Conservation (phyloP, 2,797 vertebrate genomes). For the Sternarchorhynchus goeldii region DNA sequence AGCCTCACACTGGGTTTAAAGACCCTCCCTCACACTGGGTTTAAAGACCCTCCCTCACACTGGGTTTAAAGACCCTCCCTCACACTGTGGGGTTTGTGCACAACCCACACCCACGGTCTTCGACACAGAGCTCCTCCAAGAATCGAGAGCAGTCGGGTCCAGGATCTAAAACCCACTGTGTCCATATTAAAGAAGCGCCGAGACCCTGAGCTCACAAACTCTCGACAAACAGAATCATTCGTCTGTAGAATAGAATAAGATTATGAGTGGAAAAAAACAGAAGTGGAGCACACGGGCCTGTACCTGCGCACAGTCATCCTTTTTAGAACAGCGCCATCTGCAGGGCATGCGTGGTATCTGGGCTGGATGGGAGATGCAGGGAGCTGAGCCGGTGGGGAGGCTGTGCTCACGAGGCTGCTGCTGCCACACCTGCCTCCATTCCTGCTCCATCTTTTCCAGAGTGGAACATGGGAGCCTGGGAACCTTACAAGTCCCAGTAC, state of each 20-base stretch:
- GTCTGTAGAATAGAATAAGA: background rate
- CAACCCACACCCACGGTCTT: background rate
- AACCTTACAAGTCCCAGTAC: constrained; percentile 32
- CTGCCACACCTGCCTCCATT: background rate
- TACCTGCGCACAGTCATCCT: constrained; percentile 35
- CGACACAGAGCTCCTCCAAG: background rate
- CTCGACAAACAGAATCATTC: background rate
- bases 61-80: constrained; percentile 34
- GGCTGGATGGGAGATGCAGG: constrained; percentile 7
- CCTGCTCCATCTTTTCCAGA: constrained; percentile 33
- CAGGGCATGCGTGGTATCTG: constrained; percentile 45
- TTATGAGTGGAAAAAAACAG: background rate
- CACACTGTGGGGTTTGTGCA: constrained; percentile 20
- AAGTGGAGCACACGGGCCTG: constrained; percentile 1
- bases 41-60: too few relatives aligned
- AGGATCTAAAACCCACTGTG: too few relatives aligned
- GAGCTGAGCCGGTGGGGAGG: constrained; percentile 5
- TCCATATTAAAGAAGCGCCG: background rate
- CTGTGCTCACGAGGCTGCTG: background rate
- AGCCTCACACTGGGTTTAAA: constrained; percentile 34
- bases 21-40: constrained; percentile 33
- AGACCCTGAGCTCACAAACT: background rate
- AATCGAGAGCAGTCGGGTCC: too few relatives aligned
- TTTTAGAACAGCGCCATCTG: constrained; percentile 63
- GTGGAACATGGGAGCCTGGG: constrained; percentile 1